Percentiles rank a stretch among this genome's conserved stretches.
phyloP scores from a whole-genome alignment of 1,140 invertebrate genomes.

The Drosophila ficusphila region DNA sequence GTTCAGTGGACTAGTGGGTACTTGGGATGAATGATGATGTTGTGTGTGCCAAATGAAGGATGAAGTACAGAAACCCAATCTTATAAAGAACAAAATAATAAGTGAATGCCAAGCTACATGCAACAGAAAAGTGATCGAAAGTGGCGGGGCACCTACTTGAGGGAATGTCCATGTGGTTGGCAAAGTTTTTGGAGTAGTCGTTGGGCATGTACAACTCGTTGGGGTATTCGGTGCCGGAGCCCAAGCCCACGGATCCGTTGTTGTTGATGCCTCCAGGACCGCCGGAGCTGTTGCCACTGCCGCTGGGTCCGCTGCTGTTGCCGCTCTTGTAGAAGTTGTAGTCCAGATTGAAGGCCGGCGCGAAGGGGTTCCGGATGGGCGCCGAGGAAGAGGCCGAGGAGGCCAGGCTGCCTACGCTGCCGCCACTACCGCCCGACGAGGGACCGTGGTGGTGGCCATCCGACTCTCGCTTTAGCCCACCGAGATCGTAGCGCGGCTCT shows the following conservation, averaged over 20 bases:
- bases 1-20: conserved; percentile 34
- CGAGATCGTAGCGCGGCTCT: conserved; percentile 75
- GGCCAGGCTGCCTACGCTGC: conserved; percentile 16
- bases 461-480: conserved; percentile 71
- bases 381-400: conserved; percentile 42
- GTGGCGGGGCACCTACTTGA: conserved; percentile 69
- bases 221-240: conserved; percentile 65
- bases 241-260: conserved; percentile 28
- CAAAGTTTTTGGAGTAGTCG: conserved; percentile 81
- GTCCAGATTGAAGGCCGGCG: conserved; percentile 69
- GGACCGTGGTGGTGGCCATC: conserved; percentile 57
- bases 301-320: conserved; percentile 38
- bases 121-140: conserved; percentile 55
- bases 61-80: conserved; percentile 18
- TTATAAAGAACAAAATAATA: conserved; percentile 13
- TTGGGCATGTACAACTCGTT: conserved; percentile 82
- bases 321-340: conserved; percentile 74
- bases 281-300: conserved; percentile 36
- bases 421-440: conserved; percentile 11
- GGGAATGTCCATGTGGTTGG: conserved; percentile 84
- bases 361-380: conserved; percentile 56
- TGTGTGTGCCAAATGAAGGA: conserved; percentile 4
- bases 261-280: conserved; percentile 23
- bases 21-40: conserved; percentile 12
- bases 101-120: conserved; percentile 41